Evolutionary conservation across 2,113 vertebrate species (phyloP), one percentile per base, ranked within the genome.

Genomic region (Rhinoptilus africanus): DNA sequence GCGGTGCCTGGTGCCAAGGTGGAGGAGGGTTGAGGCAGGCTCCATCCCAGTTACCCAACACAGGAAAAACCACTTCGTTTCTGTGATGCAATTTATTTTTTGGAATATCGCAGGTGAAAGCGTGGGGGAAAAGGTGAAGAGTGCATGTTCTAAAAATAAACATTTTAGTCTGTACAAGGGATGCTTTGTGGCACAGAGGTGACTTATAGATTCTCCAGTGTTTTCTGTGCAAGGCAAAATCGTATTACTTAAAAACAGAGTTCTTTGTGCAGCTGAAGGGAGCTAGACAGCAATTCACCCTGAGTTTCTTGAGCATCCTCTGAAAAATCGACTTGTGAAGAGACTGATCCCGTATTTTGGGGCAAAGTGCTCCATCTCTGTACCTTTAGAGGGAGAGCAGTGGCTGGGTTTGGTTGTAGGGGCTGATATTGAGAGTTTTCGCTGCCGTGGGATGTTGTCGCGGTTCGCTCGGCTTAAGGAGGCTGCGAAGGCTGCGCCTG

Each of bases 381-480:
- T 18, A 10, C 23, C 9, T 66, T 89, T 18, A n/a, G 81, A 26
- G 0, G 9, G 34, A 14, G 32, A 35, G 32, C 4, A 8, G 72
- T 35, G 24, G 17, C 30, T 66, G 71, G 64, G 16, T 57, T 81
- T 32, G 67, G 37, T 13, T 60, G 21, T 9, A 66, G 50, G 32
- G 39, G 50, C 63, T 73, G 57, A 15, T 8, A 59, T 4, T 11
- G 2, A 10, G 74, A 51, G 20, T 24, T 72, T 24, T 53, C 3
- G 0, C 41, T 53, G 82, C 72, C 1, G 0, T 19, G 67, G 48
- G 79, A 0, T 20, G n/a, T 9, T 32, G 4, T 12, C 17, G n/a
- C 3, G 2, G 20, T 8, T 80, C 1, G 1, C 34, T 78, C 1
- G 0, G 57, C 35, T 48, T 4, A 2, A 26, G 23, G 63, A 78